Conservation (phyloP, 2,888 invertebrate species). For the Himalopsyche tibetana region DNA sequence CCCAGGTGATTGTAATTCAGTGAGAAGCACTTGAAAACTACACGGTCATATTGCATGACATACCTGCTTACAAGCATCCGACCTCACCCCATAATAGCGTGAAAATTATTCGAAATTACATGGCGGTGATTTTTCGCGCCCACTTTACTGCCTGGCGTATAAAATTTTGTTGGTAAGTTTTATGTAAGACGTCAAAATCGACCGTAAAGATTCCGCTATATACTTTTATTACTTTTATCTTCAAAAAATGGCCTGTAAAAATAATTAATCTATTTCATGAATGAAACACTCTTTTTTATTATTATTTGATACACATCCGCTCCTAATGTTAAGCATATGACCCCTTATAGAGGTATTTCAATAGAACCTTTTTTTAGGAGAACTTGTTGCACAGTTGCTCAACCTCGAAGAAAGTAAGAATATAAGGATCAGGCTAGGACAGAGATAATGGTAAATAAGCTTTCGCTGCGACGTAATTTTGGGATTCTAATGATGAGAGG, state of each 20-base stretch:
- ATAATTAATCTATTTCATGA: neutral
- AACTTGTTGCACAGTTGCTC: too few species aligned
- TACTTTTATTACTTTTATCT: slow-evolving; percentile 39
- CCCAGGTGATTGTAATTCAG: slow-evolving; percentile 3
- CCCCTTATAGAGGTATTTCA: too few species aligned
- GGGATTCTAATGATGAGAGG: too few species aligned
- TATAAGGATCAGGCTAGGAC: too few species aligned
- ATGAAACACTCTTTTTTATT: too few species aligned
- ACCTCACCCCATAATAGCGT: slow-evolving; percentile 36
- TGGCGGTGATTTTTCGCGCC: slow-evolving; percentile 7
- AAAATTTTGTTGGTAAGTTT: slow-evolving; percentile 34
- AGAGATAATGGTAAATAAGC: too few species aligned
- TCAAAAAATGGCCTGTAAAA: neutral
- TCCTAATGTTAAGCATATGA: too few species aligned
- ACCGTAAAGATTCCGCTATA: neutral
- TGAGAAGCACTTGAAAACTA: slow-evolving; percentile 2
- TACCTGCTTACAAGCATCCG: neutral
- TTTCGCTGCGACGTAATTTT: too few species aligned
- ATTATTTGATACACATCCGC: too few species aligned
- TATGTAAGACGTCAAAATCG: slow-evolving; percentile 31
- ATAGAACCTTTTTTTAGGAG: too few species aligned
- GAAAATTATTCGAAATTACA: slow-evolving; percentile 35
- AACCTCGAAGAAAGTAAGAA: too few species aligned
- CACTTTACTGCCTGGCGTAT: slow-evolving; percentile 1
- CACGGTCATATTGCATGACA: slow-evolving; percentile 37